phyloP scores from a whole-genome alignment of 2,888 invertebrate genomes.

The Heliconius hortense region DNA sequence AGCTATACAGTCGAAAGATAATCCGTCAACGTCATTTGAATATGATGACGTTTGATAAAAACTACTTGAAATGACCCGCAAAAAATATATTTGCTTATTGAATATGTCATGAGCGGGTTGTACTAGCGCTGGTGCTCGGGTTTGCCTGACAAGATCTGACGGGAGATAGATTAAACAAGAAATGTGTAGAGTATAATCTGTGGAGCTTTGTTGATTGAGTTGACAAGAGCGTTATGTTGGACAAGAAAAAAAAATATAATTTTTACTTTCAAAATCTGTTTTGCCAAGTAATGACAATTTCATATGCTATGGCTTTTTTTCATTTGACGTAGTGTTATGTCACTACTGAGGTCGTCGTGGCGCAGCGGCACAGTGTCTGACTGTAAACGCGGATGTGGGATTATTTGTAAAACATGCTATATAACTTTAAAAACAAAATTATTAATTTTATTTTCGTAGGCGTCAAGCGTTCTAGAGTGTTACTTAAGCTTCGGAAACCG shows the following conservation, averaged over 20 bases:
- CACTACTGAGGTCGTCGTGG: too few relatives aligned
- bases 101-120: slow-evolving; percentile 30
- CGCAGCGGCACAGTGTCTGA: too few relatives aligned
- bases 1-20: slow-evolving; percentile 52
- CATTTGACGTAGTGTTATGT: too few relatives aligned
- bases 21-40: slow-evolving; percentile 57
- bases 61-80: slow-evolving; percentile 28
- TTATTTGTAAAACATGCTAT: too few relatives aligned
- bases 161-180: background rate
- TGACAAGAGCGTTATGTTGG: background rate
- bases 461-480: slow-evolving; percentile 16
- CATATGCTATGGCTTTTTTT: too few relatives aligned
- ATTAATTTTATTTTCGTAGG: background rate
- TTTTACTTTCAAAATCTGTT: too few relatives aligned
- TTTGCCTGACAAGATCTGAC: background rate
- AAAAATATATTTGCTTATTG: slow-evolving; percentile 41
- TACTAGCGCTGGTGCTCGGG: background rate
- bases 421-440: background rate
- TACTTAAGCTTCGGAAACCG: background rate
- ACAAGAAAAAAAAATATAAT: too few relatives aligned
- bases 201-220: background rate
- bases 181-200: background rate
- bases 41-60: slow-evolving; percentile 44
- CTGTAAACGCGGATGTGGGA: too few relatives aligned
- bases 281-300: too few relatives aligned